Conservation (phyloP, 2,113 vertebrate genomes). For the Microcebus lehilahytsara region DNA sequence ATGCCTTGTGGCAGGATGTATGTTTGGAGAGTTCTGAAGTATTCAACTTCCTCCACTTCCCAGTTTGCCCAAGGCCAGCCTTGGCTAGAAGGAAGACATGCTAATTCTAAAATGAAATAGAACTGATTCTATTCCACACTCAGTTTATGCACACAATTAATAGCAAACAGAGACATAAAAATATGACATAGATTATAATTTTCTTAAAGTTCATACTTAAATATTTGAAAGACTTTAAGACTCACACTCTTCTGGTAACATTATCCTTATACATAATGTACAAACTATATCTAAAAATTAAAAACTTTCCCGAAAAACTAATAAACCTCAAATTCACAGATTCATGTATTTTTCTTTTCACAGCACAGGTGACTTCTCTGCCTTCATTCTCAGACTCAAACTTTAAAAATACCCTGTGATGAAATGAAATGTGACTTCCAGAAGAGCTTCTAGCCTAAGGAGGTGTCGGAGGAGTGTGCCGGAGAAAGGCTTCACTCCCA, state of each 20-base stretch:
- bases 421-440: slow-evolving; percentile 6
- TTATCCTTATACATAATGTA: neutral
- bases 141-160: neutral
- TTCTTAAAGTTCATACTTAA: neutral
- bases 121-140: neutral
- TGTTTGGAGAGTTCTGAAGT: neutral
- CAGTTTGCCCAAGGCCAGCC: neutral
- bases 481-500: neutral
- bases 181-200: neutral
- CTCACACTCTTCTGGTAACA: neutral
- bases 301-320: neutral
- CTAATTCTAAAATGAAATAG: neutral
- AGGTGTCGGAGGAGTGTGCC: neutral
- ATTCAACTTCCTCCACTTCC: neutral
- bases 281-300: neutral
- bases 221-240: slow-evolving; percentile 22
- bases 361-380: neutral
- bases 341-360: neutral
- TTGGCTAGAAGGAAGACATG: neutral
- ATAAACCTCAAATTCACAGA: slow-evolving; percentile 28
- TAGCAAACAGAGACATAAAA: slow-evolving; percentile 7
- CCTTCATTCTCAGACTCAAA: neutral
- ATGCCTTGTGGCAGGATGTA: neutral
- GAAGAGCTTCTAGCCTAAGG: slow-evolving; percentile 17
- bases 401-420: slow-evolving; percentile 8